These are phyloP conservation scores for Urocolius indicus DNA, from an alignment of 2,113 vertebrate species.

Conservation along the genomic window DNA sequence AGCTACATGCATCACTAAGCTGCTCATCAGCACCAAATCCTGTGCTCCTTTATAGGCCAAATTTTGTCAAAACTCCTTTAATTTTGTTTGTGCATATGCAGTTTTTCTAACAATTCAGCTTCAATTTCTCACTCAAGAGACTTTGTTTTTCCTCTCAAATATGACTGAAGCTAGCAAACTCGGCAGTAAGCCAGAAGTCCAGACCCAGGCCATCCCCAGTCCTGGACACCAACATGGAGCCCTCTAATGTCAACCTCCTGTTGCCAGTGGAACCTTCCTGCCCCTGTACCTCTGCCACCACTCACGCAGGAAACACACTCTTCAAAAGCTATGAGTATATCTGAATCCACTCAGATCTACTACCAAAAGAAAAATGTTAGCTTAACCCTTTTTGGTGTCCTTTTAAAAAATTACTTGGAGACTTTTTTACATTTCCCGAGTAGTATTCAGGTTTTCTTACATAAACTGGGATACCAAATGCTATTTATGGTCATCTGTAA, in stretches of 20 bases:
- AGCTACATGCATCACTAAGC: background rate
- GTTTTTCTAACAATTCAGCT: background rate
- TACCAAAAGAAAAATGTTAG: background rate
- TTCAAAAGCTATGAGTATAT: background rate
- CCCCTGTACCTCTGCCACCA: accelerated
- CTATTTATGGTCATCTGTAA: background rate
- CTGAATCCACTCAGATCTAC: background rate
- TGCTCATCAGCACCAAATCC: background rate
- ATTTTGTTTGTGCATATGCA: background rate
- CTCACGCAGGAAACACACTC: background rate
- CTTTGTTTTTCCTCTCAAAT: background rate
- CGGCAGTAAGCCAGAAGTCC: background rate
- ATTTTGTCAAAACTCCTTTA: background rate
- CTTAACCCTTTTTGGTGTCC: background rate
- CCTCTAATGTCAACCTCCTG: accelerated
- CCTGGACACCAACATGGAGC: background rate
- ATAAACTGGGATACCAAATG: background rate
- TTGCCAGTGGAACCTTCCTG: background rate
- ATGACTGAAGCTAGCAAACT: background rate
- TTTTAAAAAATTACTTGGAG: background rate
- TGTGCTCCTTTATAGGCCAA: accelerated
- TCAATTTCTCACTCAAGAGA: background rate
- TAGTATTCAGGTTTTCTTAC: background rate
- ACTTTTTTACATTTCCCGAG: background rate
- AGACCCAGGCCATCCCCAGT: background rate